Evolutionary conservation across 2,888 invertebrate species (phyloP).

Genomic region (Hydriomena furcata): DNA sequence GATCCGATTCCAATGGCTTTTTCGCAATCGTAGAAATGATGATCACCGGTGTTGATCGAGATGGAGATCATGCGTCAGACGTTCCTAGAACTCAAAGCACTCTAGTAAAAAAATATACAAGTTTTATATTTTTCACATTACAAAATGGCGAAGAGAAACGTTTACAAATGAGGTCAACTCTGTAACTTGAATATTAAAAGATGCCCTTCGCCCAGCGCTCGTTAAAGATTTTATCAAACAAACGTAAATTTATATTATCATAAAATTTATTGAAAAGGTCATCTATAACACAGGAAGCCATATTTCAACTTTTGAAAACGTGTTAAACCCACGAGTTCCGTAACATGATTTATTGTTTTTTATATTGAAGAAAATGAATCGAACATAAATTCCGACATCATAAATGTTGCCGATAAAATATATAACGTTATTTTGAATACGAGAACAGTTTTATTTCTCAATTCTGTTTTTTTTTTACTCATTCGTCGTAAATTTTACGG

Average conservation of each 20-base stretch:
- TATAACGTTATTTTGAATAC: constrained; percentile 63
- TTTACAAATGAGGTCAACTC: constrained; percentile 18
- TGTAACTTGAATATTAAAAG: constrained; percentile 19
- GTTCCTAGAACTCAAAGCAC: too few relatives aligned
- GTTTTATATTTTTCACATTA: too few relatives aligned
- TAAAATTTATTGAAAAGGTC: constrained; percentile 46
- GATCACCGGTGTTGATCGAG: too few relatives aligned
- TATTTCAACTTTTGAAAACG: constrained; percentile 44
- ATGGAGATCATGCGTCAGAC: too few relatives aligned
- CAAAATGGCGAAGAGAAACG: too few relatives aligned
- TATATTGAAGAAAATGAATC: constrained; percentile 55
- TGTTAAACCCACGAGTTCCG: constrained; percentile 50
- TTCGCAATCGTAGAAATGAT: too few relatives aligned
- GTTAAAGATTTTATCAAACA: constrained; percentile 35
- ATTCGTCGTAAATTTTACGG: constrained; percentile 60
- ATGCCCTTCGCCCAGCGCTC: constrained; percentile 24
- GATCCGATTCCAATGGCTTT: too few relatives aligned
- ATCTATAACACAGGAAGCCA: constrained; percentile 51
- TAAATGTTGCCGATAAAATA: constrained; percentile 62
- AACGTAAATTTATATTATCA: constrained; percentile 35
- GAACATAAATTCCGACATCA: constrained; percentile 59
- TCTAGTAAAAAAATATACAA: too few relatives aligned
- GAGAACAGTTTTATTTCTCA: constrained; percentile 68
- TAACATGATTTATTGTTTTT: constrained; percentile 58
- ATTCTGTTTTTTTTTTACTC: constrained; percentile 58